Base-by-base conservation (phyloP, 2,888 invertebrate genomes). In the Drosophila nr. fundita region DNA sequence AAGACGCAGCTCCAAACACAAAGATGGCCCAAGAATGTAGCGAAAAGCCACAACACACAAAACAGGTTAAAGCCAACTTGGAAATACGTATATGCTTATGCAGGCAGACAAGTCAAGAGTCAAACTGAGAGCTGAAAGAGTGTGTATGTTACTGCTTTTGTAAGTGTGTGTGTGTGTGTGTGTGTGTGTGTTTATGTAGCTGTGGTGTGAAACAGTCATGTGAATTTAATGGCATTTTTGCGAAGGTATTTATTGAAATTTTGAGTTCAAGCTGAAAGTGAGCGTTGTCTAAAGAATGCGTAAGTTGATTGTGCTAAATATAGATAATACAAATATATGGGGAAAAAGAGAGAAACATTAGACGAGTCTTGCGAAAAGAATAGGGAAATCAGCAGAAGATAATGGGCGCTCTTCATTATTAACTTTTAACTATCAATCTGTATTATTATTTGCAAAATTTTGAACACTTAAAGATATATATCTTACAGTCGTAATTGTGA, bases 71-170 rank as follows among this genome's bases (percentile, higher is more conserved):
- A 77, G 80, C 50, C 74, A 78, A 67, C 57, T 45, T 74, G 58
- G 30, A 68, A 70, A 64, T 66, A 76, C 68, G 75, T 78, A 53
- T 34, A 15, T 38, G 18, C 5, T 55, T 38, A 73, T 86, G 78
- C 89, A 70, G 76, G 71, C 76, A 68, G 66, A 38, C 87, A 74
- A 87, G 84, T 83, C 87, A 82, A 89, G 75, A 83, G 87, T 88
- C 76, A 79, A 72, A 62, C 65, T 15, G 24, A 42, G 40, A 62
- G 48, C 71, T 68, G 58, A 60, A 66, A 60, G 66, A 30, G 76
- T 64, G 45, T 58, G 34, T 29, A n/a, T 50, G 32, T 45, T 30
- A 18, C 24, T 55, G 24, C 57, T 42, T 60, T 57, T 64, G 62
- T 27, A 13, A 15, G 50, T 58, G 53, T 50, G 68, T 34, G 42